Base-by-base conservation (phyloP, 1,140 invertebrate genomes). In the Nebria ingens region DNA sequence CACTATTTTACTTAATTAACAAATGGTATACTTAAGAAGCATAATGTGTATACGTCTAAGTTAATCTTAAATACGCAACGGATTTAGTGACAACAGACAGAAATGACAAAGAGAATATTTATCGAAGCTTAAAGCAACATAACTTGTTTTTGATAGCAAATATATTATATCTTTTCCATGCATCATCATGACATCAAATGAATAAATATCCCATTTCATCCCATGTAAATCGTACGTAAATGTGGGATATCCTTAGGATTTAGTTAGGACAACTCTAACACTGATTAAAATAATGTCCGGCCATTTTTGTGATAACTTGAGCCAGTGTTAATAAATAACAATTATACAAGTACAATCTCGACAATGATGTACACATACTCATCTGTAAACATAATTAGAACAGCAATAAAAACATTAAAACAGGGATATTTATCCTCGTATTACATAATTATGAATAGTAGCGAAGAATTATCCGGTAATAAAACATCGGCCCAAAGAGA, bases 381-480 rank as follows among this genome's bases (percentile, higher is more conserved):
- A 45, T 45, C 15, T 45, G 40, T 17, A 45, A 45, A 45, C 40
- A 45, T 45, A 45, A 45, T 45, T 45, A 45, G 3, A 6, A 3
- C 40, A 45, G 40, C 40, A 45, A 45, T 45, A 45, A 45, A 45
- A 45, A 17, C 40, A 45, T 45, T 45, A 45, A 34, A 34, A 34
- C 25, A 34, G n/a, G 6, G 25, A 34, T 45, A 45, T 45, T 45
- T 45, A 45, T 45, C 17, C 17, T 9, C 6, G 40, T 17, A 45
- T 17, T 45, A 4, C 40, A 17, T 45, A 45, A 45, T 45, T 45
- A 45, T 45, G 15, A 45, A 45, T 45, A 45, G 17, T 45, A 11
- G 40, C 40, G 9, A 45, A 17, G 40, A 12, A 45, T 45, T 45
- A 45, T 6, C 40, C 15, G 40, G 9, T 45, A 45, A 45, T 45